Evolutionary conservation across 1,140 invertebrate genomes (phyloP).

Genomic region (Portunus trituberculatus): DNA sequence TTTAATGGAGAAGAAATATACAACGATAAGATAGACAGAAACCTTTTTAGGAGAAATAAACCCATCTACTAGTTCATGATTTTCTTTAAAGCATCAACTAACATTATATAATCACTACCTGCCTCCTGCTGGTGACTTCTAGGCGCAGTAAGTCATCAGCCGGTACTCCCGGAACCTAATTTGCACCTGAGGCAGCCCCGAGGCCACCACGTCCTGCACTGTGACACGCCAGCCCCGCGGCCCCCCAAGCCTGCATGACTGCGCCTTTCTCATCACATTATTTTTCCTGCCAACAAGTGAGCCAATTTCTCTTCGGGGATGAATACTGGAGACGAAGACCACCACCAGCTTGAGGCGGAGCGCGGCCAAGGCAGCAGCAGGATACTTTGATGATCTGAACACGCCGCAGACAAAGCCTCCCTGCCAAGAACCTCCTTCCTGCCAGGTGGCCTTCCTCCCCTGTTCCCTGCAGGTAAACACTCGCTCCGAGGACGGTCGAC

Average conservation of each 20-base stretch:
- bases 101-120: too few species aligned
- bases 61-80: too few species aligned
- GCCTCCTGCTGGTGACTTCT: neutral
- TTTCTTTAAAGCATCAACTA: too few species aligned
- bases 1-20: too few species aligned
- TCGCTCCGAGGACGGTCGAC: neutral
- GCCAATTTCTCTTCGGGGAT: neutral
- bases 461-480: neutral
- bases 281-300: slow-evolving; percentile 7
- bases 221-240: too few species aligned
- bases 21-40: too few species aligned
- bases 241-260: neutral
- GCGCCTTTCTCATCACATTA: neutral
- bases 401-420: slow-evolving; percentile 1
- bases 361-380: neutral
- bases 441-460: neutral
- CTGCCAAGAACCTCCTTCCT: neutral
- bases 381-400: neutral
- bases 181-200: too few species aligned
- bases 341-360: neutral
- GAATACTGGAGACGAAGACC: neutral
- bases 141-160: neutral
- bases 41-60: too few species aligned
- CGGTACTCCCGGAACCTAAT: too few species aligned
- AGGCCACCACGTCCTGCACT: too few species aligned